These are phyloP conservation scores for Lycia hirtaria DNA, from an alignment of 2,888 invertebrate species.

Conservation along the genomic window DNA sequence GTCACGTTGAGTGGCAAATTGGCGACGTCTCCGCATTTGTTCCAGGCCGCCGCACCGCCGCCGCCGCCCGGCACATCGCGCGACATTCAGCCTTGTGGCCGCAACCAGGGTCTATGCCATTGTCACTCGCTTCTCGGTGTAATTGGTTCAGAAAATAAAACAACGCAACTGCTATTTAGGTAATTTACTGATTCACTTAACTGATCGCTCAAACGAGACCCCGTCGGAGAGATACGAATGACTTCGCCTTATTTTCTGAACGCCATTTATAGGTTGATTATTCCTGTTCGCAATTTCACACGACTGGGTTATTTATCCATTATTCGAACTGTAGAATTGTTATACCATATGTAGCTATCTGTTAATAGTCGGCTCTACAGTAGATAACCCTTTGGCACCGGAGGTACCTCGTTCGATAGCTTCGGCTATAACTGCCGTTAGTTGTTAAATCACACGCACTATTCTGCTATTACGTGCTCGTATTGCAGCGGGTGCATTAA, in stretches of 20 bases:
- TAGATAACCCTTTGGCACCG: conserved; percentile 76
- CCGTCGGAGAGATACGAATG: conserved; percentile 19
- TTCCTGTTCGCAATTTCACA: conserved; percentile 34
- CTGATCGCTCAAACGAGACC: conserved; percentile 24
- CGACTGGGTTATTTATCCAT: conserved; percentile 30
- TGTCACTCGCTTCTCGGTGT: conserved; percentile 58
- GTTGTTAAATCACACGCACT: conserved; percentile 73
- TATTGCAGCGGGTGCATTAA: conserved; percentile 49
- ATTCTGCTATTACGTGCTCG: conserved; percentile 51
- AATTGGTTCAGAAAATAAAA: conserved; percentile 50
- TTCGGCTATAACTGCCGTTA: conserved; percentile 77
- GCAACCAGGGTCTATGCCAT: conserved; percentile 68
- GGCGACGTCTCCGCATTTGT: conserved; percentile 74
- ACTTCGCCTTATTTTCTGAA: conserved; percentile 12
- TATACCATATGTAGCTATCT: conserved; percentile 51
- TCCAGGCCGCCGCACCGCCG: conserved; percentile 54
- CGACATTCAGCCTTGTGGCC: conserved; percentile 67
- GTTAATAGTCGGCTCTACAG: conserved; percentile 66
- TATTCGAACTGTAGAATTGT: conserved; percentile 43
- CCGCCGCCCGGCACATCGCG: conserved; percentile 54
- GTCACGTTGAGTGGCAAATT: conserved; percentile 76
- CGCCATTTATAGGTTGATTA: conserved; percentile 13
- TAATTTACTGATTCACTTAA: conserved; percentile 40
- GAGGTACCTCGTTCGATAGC: conserved; percentile 67
- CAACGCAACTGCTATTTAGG: conserved; percentile 36